Conservation (phyloP, 2,888 invertebrate genomes). For the Rotaria macrura region DNA sequence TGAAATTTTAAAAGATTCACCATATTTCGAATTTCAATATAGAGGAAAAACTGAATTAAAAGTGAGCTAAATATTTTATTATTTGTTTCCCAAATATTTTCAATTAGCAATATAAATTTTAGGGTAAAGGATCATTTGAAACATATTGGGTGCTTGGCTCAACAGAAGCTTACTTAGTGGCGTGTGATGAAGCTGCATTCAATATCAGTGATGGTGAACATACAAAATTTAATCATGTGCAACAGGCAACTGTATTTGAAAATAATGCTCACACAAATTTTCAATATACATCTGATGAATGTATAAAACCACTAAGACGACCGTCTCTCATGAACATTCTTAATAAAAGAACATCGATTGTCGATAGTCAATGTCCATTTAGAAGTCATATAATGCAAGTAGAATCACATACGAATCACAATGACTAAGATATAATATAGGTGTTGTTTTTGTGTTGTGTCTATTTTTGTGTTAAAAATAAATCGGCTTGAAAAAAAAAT, state of each 20-base stretch:
- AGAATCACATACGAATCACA: not conserved
- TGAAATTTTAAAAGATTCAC: not conserved
- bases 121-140: conserved; percentile 32
- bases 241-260: not conserved
- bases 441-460: not conserved
- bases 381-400: not conserved
- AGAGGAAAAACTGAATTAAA: conserved; percentile 28
- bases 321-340: not conserved
- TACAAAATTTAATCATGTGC: not conserved
- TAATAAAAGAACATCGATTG: not conserved
- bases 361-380: not conserved
- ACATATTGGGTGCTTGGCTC: conserved; percentile 31
- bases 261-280: not conserved
- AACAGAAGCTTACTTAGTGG: not conserved
- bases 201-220: not conserved
- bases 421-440: not conserved
- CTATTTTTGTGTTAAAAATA: not conserved
- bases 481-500: not conserved
- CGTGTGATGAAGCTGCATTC: not conserved
- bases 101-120: not conserved
- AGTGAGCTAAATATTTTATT: conserved; percentile 20
- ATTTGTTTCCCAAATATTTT: not conserved
- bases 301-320: not conserved
- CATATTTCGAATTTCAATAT: conserved; percentile 22
- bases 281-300: not conserved